Evolutionary conservation across 2,797 vertebrate species (phyloP), one percentile per base, ranked within the genome.

Genomic region (Hybognathus amarus): DNA sequence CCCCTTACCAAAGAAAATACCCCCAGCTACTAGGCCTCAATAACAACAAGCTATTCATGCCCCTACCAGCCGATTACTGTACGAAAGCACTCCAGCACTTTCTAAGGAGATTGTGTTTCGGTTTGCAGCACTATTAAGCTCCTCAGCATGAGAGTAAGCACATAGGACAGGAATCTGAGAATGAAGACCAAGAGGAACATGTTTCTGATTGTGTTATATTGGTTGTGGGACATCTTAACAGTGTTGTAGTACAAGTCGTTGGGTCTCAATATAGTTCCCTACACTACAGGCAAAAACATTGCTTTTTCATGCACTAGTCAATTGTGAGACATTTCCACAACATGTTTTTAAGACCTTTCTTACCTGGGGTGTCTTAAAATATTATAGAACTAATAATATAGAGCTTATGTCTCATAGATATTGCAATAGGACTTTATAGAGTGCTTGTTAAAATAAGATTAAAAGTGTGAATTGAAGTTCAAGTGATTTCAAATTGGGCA

Each of bases 31-130:
- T 45, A 63, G 76, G 81, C 83, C 83, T 88, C 56, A 87, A 68
- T 90, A 93, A 96, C 93, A 97, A 96, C 94, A 90, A 89, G 47
- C 90, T 88, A 94, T 97, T 98, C 96, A 97, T 91, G 85, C 80
- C 59, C 27, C 18, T 85, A 20, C 66, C 27, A 79, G 70, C 59
- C 76, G 91, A 93, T 93, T 92, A 89, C 71, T 90, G 90, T 83
- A 85, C 87, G 87, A 87, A 89, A 71, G 79, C 59, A 47, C 77
- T 56, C 80, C 77, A 45, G 79, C 64, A 52, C 84, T 88, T 91
- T 87, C 85, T 85, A 87, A 90, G 83, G 80, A 86, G 74, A 47
- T 88, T 83, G 83, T 33, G 59, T 84, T 80, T 61, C 81, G 61
- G 85, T 87, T 81, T 45, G 59, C 27, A 42, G 22, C 79, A 88